Conservation (phyloP, 2,113 vertebrate species). For the Mus spicilegus region DNA sequence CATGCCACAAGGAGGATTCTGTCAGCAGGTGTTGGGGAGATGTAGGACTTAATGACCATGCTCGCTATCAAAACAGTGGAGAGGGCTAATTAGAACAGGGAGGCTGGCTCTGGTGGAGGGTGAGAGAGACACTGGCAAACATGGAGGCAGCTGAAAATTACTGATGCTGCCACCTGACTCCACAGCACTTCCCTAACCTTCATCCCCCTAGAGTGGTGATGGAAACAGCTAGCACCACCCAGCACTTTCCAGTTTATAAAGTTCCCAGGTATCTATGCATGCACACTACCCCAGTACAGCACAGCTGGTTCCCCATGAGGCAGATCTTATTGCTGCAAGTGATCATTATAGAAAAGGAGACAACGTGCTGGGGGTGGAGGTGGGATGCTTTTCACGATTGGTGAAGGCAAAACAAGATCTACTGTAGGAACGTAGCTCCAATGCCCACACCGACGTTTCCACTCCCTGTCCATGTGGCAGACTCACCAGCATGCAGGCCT, state of each 20-base stretch:
- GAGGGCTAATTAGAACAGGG: neutral
- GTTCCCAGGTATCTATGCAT: neutral
- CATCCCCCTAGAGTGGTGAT: rapidly evolving
- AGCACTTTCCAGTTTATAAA: neutral
- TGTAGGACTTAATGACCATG: neutral
- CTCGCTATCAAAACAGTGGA: neutral
- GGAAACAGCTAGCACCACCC: neutral
- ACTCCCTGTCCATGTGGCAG: rapidly evolving
- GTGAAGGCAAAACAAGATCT: neutral
- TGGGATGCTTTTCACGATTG: neutral
- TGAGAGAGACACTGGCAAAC: neutral
- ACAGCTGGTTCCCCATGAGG: neutral
- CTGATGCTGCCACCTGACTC: neutral
- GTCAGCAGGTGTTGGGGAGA: conserved; percentile 20
- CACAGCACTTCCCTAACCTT: neutral
- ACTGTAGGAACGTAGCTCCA: neutral
- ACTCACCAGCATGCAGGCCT: rapidly evolving
- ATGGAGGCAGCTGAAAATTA: neutral
- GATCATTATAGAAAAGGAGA: neutral
- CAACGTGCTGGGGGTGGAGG: neutral
- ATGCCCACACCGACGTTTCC: neutral
- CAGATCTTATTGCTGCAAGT: neutral
- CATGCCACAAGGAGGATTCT: neutral
- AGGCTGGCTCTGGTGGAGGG: neutral
- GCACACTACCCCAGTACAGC: rapidly evolving